Conservation (phyloP, 2,888 invertebrate species). For the Lochmaea capreae region DNA sequence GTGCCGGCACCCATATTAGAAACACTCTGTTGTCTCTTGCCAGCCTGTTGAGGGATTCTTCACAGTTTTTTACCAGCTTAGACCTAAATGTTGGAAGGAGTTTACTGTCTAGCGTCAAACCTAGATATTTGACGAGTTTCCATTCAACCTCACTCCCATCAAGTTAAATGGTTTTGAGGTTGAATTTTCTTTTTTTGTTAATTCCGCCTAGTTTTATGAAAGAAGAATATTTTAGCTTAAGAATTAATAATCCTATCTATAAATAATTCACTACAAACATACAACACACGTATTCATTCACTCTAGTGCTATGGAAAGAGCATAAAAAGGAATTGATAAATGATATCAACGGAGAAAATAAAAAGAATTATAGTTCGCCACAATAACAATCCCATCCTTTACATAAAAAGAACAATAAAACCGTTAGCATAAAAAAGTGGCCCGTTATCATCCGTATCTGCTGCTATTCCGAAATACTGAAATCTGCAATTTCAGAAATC, state of each 20-base stretch:
- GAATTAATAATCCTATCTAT: neutral
- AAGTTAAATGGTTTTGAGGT: no score
- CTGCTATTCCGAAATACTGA: conserved; percentile 24
- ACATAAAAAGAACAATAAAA: conserved; percentile 44
- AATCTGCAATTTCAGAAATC: conserved; percentile 35
- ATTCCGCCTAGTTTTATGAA: no score
- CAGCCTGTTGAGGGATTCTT: no score
- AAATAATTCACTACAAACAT: neutral
- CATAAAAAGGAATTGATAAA: conserved; percentile 39
- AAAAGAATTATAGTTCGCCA: conserved; percentile 42
- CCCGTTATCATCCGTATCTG: conserved; percentile 36
- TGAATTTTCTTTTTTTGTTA: no score
- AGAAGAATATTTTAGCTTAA: no score
- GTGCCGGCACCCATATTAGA: no score
- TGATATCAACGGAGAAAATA: conserved; percentile 36
- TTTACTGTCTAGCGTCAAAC: no score
- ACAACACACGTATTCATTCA: conserved; percentile 19
- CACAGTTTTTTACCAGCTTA: no score
- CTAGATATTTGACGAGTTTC: no score
- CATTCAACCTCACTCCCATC: no score
- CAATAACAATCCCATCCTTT: conserved; percentile 42
- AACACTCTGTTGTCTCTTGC: no score
- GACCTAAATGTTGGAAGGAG: no score
- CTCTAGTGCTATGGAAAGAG: neutral
- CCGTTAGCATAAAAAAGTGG: conserved; percentile 43